Evolutionary conservation across 1,140 invertebrate genomes (phyloP), one percentile per base, ranked within the genome.

Genomic region (Ips nitidus): DNA sequence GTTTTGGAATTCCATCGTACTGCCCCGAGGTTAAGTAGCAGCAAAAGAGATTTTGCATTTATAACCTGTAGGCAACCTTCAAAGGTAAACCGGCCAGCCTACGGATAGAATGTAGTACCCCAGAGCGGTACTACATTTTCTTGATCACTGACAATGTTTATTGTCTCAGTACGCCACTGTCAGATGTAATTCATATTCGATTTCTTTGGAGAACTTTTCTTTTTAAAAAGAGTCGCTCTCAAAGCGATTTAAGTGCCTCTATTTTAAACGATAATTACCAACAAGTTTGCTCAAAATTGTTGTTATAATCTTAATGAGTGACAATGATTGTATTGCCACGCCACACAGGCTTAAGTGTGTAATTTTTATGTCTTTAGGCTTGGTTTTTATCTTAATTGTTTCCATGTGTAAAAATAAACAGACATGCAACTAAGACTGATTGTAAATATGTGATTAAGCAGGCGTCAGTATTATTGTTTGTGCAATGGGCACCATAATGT

Each of bases 11-110:
- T 22, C 22, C 22, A 22, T 22, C 22, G 22, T 22, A 22, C 22
- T 22, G 22, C 22, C 22, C 22, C 22, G 22, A 22, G 22, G 22
- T 22, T 22, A 22, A 22, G 0, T 22, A 22, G 22, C 22, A 22
- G 22, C 22, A 22, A 22, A 22, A 22, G 22, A 22, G 22, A 22
- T 22, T 22, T 22, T 22, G 22, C 22, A 22, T 22, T 22, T 22
- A 22, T 22, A 22, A 22, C 22, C 22, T 22, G 22, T 22, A 22
- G 22, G 52, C 52, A 65, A 53, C 41, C 56, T 57, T 55, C 62
- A 47, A 57, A 67, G 55, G 65, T 60, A 42, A 64, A 65, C 62
- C 62, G n/a, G 60, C 60, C 8, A 41, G 39, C 8, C 38, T 56
- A 39, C 45, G 45, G 45, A 22, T 22, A 22, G 22, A 50, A 50